These are phyloP conservation scores for Bombylius major DNA, from an alignment of 2,888 invertebrate genomes.

Conservation along the genomic window DNA sequence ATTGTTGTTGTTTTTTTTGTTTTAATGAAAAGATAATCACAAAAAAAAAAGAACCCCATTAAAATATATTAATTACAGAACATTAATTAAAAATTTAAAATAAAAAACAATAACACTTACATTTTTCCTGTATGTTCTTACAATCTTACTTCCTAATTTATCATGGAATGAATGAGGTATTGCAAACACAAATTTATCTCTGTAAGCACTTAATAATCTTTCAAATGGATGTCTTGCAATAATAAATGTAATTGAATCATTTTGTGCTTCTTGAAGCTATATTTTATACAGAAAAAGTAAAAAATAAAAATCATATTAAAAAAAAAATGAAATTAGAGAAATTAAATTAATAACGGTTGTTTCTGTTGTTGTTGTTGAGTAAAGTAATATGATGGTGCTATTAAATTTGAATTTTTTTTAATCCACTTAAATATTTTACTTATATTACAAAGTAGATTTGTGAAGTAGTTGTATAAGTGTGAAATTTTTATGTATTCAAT, in stretches of 20 bases:
- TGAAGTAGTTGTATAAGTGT: too few species aligned
- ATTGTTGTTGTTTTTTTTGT: background rate
- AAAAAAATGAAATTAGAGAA: slow-evolving; percentile 4
- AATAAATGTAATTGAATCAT: slow-evolving; percentile 65
- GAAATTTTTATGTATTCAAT: too few species aligned
- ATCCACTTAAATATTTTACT: background rate
- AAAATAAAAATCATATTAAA: background rate
- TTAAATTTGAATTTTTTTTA: too few species aligned
- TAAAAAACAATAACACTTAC: slow-evolving; percentile 21
- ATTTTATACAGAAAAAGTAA: background rate
- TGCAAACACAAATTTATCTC: slow-evolving; percentile 73
- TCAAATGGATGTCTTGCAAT: slow-evolving; percentile 75
- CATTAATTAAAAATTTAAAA: too few species aligned
- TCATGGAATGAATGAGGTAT: slow-evolving; percentile 72
- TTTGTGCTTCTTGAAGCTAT: slow-evolving; percentile 56
- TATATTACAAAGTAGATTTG: too few species aligned
- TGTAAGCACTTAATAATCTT: slow-evolving; percentile 65
- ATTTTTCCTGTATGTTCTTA: slow-evolving; percentile 53
- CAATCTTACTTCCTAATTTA: slow-evolving; percentile 64
- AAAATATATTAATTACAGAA: too few species aligned
- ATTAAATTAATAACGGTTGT: too few species aligned
- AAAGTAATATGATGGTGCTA: too few species aligned
- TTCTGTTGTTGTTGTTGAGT: too few species aligned
- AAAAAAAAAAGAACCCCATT: background rate
- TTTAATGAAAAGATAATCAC: background rate